Evolutionary conservation across 2,113 vertebrate species (phyloP), one percentile per base, ranked within the genome.

Genomic region (Passerina amoena): DNA sequence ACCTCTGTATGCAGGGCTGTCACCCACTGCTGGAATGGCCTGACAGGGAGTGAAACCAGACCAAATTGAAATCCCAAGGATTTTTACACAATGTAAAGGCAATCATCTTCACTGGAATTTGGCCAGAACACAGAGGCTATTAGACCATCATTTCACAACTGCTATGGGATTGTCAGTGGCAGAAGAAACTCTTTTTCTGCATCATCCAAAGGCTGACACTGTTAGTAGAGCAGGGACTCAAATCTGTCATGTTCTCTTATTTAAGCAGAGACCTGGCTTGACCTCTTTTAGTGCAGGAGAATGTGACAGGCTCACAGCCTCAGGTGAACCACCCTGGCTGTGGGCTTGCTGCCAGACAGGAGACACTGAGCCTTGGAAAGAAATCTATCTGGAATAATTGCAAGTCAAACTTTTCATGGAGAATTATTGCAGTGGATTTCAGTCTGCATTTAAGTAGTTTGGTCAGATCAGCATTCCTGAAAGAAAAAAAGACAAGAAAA

Each of bases 201-300:
- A 60, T 84, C 90, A 64, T 78, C 71, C 77, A 78, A 76, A 85
- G 68, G 70, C 35, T 82, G 66, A 53, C 76, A 45, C 38, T 42
- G 56, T 73, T 87, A 72, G 59, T n/a, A 93, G 76, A 92, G 66
- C 30, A 94, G 63, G 53, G 78, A 65, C 77, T 96, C 64, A 47
- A 65, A 68, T 44, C 71, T 89, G 61, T 83, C 88, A 78, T 89
- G 56, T 64, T 82, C 82, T 85, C 38, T 73, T 86, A 61, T 81
- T 94, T 94, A 79, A 95, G 79, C 42, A 68, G 54, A 79, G 82
- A 86, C 80, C 89, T 73, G n/a, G 33, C 66, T 35, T 68, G 79
- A 50, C 79, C 79, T 87, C 76, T 66, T 73, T 71, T 37, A 56
- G 35, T 10, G 17, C 47, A 47, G 69, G 60, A 92, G 72, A 10